Conservation (phyloP, 2,888 invertebrate species). For the Netelia inedita region DNA sequence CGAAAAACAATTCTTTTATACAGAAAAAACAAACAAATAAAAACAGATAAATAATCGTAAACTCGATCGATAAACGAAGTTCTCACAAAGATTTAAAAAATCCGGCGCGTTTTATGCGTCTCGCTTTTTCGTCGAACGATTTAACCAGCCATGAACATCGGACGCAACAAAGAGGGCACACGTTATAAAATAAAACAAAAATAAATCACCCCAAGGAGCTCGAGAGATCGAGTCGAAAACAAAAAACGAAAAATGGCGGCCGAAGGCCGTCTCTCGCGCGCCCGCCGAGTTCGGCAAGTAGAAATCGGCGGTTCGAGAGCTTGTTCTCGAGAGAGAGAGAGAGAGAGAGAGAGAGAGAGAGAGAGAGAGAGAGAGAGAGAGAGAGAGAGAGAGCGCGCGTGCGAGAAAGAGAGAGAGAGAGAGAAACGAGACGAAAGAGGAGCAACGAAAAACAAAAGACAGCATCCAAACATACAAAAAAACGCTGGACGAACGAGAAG, state of each 20-base stretch:
- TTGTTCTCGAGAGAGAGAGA: constrained; percentile 55
- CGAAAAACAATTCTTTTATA: background rate
- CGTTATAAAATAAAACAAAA: constrained; percentile 24
- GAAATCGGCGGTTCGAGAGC: constrained; percentile 28
- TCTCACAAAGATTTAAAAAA: background rate
- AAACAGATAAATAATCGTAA: background rate
- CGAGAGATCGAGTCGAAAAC: background rate
- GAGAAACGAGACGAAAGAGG: constrained; percentile 67
- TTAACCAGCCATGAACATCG: background rate
- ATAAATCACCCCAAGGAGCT: background rate
- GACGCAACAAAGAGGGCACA: background rate
- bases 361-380: constrained; percentile 65
- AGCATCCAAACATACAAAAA: constrained; percentile 25
- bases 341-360: constrained; percentile 67
- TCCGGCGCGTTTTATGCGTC: too few species aligned
- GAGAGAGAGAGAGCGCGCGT: constrained; percentile 70
- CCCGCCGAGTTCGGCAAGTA: constrained; percentile 54
- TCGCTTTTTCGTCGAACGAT: background rate
- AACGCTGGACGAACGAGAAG: constrained; percentile 41
- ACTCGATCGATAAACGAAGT: background rate
- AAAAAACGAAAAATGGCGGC: constrained; percentile 47
- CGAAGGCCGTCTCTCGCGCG: constrained; percentile 43
- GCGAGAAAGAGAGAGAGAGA: constrained; percentile 66
- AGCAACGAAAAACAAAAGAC: constrained; percentile 45
- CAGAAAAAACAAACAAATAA: constrained; percentile 20